Conservation (phyloP, 2,888 invertebrate genomes). For the Sepiola atlantica region DNA sequence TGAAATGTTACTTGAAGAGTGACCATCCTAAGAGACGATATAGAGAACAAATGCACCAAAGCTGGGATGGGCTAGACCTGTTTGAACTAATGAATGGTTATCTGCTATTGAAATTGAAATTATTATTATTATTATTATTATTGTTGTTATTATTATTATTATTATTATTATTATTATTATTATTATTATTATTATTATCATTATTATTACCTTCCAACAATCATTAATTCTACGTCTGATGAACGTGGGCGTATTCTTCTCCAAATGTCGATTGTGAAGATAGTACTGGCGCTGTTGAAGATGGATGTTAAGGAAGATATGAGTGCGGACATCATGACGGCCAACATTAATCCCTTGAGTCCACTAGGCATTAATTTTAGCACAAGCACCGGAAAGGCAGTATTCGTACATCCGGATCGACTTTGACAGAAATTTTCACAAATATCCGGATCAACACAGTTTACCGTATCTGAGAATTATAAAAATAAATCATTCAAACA, state of each 20-base stretch:
- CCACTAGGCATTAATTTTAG: constrained; percentile 76
- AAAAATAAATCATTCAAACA: background rate
- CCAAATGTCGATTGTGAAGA: constrained; percentile 78
- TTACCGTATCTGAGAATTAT: constrained; percentile 74
- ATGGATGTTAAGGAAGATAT: constrained; percentile 77
- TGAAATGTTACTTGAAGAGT: too few relatives aligned
- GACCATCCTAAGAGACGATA: too few relatives aligned
- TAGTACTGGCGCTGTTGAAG: constrained; percentile 77
- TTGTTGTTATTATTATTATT: too few relatives aligned
- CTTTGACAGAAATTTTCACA: constrained; percentile 75
- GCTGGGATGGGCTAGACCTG: too few relatives aligned
- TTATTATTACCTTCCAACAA: constrained; percentile 74
- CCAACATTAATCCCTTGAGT: constrained; percentile 76
- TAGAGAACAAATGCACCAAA: too few relatives aligned
- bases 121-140: too few relatives aligned
- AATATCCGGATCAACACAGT: constrained; percentile 74
- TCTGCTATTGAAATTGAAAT: too few relatives aligned
- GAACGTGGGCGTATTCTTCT: constrained; percentile 72
- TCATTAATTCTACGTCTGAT: constrained; percentile 75
- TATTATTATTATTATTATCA: too few relatives aligned
- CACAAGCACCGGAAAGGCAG: constrained; percentile 77
- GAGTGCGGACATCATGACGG: constrained; percentile 77
- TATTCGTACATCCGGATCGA: constrained; percentile 75
- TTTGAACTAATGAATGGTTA: too few relatives aligned
- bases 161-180: too few relatives aligned